Evolutionary conservation across 2,113 vertebrate species (phyloP).

Genomic region (Sinocyclocheilus grahami): DNA sequence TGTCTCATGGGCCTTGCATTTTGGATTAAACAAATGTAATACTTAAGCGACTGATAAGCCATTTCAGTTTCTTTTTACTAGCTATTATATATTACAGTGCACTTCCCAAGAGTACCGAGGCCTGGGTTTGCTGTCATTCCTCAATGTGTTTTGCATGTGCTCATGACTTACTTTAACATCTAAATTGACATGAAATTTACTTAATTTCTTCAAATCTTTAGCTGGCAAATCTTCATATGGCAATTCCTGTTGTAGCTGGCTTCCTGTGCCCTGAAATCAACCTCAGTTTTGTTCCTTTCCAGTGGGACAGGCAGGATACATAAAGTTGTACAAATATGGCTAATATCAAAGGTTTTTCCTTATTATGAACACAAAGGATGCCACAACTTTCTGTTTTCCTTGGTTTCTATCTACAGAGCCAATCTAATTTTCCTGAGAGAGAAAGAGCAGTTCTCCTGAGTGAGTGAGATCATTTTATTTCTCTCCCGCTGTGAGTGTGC

Average conservation of each 20-base stretch:
- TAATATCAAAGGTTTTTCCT: background rate
- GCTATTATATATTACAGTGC: background rate
- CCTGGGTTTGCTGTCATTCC: background rate
- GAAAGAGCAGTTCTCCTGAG: background rate
- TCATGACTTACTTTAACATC: too few relatives aligned
- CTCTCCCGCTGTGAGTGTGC: background rate
- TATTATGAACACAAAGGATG: background rate
- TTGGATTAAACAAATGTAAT: constrained; percentile 9
- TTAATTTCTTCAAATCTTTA: background rate
- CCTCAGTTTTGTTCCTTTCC: background rate
- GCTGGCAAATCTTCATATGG: background rate
- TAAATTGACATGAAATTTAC: too few relatives aligned
- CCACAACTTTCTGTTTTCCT: background rate
- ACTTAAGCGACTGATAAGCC: background rate
- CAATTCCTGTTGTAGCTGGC: background rate
- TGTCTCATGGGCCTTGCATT: background rate
- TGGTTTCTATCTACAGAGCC: constrained; percentile 21
- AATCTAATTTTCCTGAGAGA: background rate
- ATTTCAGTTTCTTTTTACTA: background rate
- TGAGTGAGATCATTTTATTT: background rate
- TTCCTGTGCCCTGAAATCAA: background rate
- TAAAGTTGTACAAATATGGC: background rate
- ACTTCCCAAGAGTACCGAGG: background rate
- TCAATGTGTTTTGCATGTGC: too few relatives aligned
- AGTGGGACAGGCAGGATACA: background rate